These are phyloP conservation scores for Drosophila histrio DNA, from an alignment of 2,888 invertebrate genomes.

Conservation along the genomic window DNA sequence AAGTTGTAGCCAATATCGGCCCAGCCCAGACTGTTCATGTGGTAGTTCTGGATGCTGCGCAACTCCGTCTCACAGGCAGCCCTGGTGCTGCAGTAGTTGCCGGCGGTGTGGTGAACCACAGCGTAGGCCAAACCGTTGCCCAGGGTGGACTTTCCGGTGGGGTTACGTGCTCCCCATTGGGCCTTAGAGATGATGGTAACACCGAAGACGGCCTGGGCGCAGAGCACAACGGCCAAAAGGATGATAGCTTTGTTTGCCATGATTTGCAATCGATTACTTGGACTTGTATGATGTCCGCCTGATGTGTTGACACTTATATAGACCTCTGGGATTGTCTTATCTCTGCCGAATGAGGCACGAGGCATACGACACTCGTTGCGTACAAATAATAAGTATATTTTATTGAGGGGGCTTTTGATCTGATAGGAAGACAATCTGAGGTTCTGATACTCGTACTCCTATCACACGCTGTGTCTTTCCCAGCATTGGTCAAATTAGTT, in stretches of 20 bases:
- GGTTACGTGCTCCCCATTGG: slow-evolving; percentile 79
- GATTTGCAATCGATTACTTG: slow-evolving; percentile 39
- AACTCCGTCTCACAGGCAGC: slow-evolving; percentile 71
- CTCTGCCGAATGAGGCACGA: slow-evolving; percentile 29
- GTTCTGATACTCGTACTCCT: slow-evolving; percentile 35
- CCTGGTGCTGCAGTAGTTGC: slow-evolving; percentile 72
- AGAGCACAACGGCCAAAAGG: slow-evolving; percentile 61
- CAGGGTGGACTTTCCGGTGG: slow-evolving; percentile 59
- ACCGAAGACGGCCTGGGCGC: slow-evolving; percentile 59
- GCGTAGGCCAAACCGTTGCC: slow-evolving; percentile 65
- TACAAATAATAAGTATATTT: slow-evolving; percentile 13
- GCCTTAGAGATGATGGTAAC: slow-evolving; percentile 72
- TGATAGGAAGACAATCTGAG: slow-evolving; percentile 57
- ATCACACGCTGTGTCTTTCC: slow-evolving; percentile 14
- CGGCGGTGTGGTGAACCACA: slow-evolving; percentile 79
- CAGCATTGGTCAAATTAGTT: slow-evolving; percentile 40
- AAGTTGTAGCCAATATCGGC: slow-evolving; percentile 82
- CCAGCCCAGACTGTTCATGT: slow-evolving; percentile 79
- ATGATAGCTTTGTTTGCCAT: slow-evolving; percentile 69
- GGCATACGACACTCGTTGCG: slow-evolving; percentile 21
- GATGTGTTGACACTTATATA: slow-evolving; percentile 47
- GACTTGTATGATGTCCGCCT: slow-evolving; percentile 13
- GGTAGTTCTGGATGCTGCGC: slow-evolving; percentile 78
- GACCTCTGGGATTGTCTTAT: slow-evolving; percentile 35
- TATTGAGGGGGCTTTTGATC: slow-evolving; percentile 40